Evolutionary conservation across 2,888 invertebrate genomes (phyloP), one percentile per base, ranked within the genome.

Genomic region (Drosophila peninsularis): DNA sequence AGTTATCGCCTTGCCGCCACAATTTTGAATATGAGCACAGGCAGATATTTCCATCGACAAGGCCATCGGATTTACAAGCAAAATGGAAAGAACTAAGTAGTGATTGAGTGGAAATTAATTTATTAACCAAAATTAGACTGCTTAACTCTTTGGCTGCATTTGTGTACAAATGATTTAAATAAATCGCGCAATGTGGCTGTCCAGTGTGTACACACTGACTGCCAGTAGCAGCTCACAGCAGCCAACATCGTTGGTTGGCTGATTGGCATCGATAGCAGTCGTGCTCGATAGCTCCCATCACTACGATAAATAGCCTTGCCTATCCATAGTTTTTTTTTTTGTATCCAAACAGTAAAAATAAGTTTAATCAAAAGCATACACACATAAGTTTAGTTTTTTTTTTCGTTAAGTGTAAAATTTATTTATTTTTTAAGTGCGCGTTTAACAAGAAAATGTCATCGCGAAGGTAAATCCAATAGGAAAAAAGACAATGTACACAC

Each of bases 371-470:
- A 76, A 74, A 88, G 71, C 82, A 88, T 82, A 68, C 75, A 79
- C 76, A 68, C 62, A 87, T 85, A 76, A 71, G 72, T 75, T 81
- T 87, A 62, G 61, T 76, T 82, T 83, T 82, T 82, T 73, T 72
- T 83, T 83, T 78, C 87, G 85, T 83, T 87, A 72, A 82, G 83
- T 83, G 83, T 87, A 66, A 62, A 65, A 63, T 73, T 85, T 79
- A 85, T 82, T 83, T 83, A 85, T 87, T 83, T 76, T 84, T 78
- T 83, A 87, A 83, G 88, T 88, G 83, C 76, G 83, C 82, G 79
- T 82, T 84, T 62, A 82, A 88, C 72, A 84, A 87, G 76, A 90
- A 90, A 89, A 91, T 91, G 90, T 90, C 90, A 89, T 91, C 90
- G 82, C 91, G 90, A 90, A 91, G 90, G 90, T 91, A 91, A 90